Evolutionary conservation across 92 coral and sea anemone species (phyloP), one percentile per base, ranked within the genome.

Genomic region (Porites rus): DNA sequence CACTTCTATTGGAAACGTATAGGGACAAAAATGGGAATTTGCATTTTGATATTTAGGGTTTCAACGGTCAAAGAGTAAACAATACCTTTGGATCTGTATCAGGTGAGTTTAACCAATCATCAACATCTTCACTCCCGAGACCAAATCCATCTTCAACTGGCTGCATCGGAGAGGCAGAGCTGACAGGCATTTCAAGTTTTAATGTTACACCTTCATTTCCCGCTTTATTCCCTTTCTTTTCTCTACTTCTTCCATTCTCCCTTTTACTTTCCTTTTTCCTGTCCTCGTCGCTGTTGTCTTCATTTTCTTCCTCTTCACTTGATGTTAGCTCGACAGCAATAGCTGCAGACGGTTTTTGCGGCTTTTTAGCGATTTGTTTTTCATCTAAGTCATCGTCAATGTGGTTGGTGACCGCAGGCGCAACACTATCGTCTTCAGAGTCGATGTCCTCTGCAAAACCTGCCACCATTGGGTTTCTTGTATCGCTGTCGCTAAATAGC

Each of bases 361-460:
- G 21, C 52, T 21, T 84, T 60, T 22, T 74, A 3, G 73, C 43
- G 24, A 46, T 69, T 64, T 91, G 67, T 5, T 21, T 65, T 28
- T 17, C 52, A 75, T 38, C 66, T 79, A 24, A 51, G 10, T 38
- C 77, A 18, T 80, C 88, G 56, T 59, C 50, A 54, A 78, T 66
- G 75, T 87, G 90, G 73, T 92, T 92, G 28, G 87, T 78, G 13
- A 88, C 56, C 13, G 58, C 80, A 11, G 91, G 65, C 38, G 50
- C 10, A 11, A 80, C 10, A 38, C 24, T 71, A 17, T 94, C 97
- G 21, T 96, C 99, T 4, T 89, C 98, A 11, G 96, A 94, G 46
- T 95, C 95, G 7, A 96, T 87, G 78, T 96, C 99, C 82, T 96
- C 98, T 11, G 95, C 80, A 78, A 96, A 96, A 8, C 98, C 96